These are phyloP conservation scores for Mus spicilegus DNA, from an alignment of 2,113 vertebrate species.

Conservation along the genomic window DNA sequence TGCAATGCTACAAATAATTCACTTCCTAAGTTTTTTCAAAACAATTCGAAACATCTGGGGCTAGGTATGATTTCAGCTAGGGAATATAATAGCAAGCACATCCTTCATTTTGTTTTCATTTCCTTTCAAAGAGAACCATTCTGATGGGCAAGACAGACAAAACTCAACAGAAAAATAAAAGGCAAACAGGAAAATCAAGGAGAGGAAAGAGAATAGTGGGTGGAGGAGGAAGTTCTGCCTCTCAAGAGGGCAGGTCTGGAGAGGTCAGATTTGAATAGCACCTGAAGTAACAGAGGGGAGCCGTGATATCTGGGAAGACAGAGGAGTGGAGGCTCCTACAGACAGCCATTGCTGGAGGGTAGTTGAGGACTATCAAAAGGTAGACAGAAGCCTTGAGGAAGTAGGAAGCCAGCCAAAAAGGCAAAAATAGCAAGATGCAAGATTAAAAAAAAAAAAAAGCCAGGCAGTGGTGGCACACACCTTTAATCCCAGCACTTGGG, in stretches of 20 bases:
- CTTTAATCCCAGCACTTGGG: too few species aligned
- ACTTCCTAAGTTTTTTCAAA: not conserved
- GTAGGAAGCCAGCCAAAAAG: not conserved
- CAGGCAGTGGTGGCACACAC: too few species aligned
- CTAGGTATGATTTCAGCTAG: not conserved
- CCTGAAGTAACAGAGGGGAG: not conserved
- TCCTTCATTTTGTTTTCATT: not conserved
- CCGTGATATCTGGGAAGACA: too few species aligned
- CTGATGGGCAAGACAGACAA: not conserved
- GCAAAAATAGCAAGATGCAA: not conserved
- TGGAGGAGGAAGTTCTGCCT: too few species aligned
- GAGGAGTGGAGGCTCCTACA: not conserved
- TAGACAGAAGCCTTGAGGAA: not conserved
- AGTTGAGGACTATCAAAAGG: fast-evolving
- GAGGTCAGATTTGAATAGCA: too few species aligned
- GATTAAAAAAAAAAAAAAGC: too few species aligned
- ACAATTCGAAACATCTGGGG: not conserved
- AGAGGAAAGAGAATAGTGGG: not conserved
- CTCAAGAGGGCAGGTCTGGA: not conserved
- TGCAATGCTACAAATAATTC: not conserved
- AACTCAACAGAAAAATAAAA: not conserved
- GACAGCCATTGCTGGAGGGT: not conserved
- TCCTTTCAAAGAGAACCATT: not conserved
- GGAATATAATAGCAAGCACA: not conserved
- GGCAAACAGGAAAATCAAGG: not conserved